phyloP scores from a whole-genome alignment of 2,888 invertebrate species.

The Mactromeris polynyma region DNA sequence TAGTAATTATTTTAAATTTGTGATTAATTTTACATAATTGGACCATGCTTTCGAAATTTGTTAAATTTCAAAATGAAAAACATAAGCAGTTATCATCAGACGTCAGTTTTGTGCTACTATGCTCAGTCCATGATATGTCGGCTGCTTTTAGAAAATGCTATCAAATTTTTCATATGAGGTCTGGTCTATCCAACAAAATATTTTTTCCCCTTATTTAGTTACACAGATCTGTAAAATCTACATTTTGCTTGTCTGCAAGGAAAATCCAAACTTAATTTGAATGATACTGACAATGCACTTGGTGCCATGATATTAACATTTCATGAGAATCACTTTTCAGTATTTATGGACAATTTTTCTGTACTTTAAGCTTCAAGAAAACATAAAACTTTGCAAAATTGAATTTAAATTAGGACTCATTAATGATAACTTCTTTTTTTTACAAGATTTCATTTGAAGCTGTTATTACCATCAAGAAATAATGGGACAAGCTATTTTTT shows the following conservation, averaged over 20 bases:
- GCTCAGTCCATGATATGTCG: background rate
- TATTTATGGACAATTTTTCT: too few species aligned
- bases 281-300: too few species aligned
- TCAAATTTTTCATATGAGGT: background rate
- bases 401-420: background rate
- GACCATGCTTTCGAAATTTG: background rate
- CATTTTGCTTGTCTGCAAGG: too few species aligned
- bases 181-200: too few species aligned
- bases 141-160: background rate
- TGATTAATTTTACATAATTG: too few species aligned
- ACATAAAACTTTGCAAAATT: background rate
- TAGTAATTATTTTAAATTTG: background rate
- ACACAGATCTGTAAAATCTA: too few species aligned
- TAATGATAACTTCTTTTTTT: conserved; percentile 28
- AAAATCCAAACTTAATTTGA: too few species aligned
- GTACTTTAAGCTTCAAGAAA: background rate
- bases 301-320: too few species aligned
- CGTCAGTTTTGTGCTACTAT: background rate
- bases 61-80: background rate
- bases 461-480: conserved; percentile 35
- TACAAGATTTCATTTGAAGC: conserved; percentile 65
- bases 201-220: too few species aligned
- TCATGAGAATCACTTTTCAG: too few species aligned
- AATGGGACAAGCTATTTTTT: conserved; percentile 22
- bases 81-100: too few species aligned